phyloP scores from a whole-genome alignment of 2,888 invertebrate genomes.

The Agrenia bidenticulata region DNA sequence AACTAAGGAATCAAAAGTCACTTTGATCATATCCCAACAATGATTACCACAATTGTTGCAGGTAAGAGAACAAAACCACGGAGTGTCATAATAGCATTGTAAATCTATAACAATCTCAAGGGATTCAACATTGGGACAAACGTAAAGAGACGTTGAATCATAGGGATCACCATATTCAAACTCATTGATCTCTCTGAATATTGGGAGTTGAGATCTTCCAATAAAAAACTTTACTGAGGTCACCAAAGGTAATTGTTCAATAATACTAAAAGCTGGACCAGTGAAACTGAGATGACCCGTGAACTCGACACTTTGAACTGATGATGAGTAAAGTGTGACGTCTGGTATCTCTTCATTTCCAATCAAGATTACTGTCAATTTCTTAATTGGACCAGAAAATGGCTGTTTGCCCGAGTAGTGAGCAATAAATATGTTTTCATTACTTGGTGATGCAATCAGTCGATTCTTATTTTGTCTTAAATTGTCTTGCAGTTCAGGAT shows the following conservation, averaged over 20 bases:
- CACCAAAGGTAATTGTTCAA: slow-evolving; percentile 22
- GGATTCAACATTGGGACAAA: slow-evolving; percentile 9
- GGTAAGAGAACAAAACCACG: not conserved
- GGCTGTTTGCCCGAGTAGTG: slow-evolving; percentile 17
- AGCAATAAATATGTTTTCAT: slow-evolving; percentile 11
- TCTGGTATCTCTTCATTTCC: slow-evolving; percentile 24
- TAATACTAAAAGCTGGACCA: slow-evolving; percentile 12
- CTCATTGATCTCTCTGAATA: not conserved
- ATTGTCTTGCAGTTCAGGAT: too few species aligned
- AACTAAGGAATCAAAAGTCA: slow-evolving; percentile 14
- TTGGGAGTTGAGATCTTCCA: slow-evolving; percentile 16
- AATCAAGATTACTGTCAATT: slow-evolving; percentile 20
- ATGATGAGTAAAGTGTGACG: slow-evolving; percentile 16
- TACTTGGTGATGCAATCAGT: slow-evolving; percentile 7
- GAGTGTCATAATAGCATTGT: slow-evolving; percentile 18
- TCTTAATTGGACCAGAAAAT: slow-evolving; percentile 27
- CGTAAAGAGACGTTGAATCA: not conserved
- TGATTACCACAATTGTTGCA: not conserved
- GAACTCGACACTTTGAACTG: slow-evolving; percentile 22
- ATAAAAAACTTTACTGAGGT: slow-evolving; percentile 16
- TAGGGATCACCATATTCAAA: not conserved
- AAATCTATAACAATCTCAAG: slow-evolving; percentile 26
- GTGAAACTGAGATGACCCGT: slow-evolving; percentile 18
- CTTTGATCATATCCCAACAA: slow-evolving; percentile 10
- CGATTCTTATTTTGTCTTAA: too few species aligned